A percentile compares a stretch with the other conserved stretches of the same genome.
These are phyloP conservation scores for Pseudomyrmex concolor DNA, from an alignment of 1,140 invertebrate species.

Conservation along the genomic window DNA sequence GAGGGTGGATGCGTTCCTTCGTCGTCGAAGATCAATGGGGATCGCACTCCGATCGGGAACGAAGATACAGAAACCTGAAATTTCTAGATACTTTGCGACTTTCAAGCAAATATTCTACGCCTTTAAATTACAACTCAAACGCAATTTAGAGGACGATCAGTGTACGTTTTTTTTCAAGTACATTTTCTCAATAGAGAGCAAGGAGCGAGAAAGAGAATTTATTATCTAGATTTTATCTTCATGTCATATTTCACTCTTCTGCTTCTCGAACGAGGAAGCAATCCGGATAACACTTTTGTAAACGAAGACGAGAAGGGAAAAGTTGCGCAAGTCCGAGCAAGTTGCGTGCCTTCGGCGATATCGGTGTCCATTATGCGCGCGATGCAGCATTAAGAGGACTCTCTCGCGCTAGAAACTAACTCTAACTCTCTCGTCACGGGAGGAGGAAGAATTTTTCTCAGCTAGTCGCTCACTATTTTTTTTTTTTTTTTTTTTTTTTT, in stretches of 20 bases:
- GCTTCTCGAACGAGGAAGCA: background rate
- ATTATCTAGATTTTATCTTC: background rate
- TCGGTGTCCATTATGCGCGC: conserved; percentile 23
- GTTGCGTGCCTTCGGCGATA: conserved; percentile 30
- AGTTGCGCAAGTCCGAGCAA: conserved; percentile 14
- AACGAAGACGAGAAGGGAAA: background rate
- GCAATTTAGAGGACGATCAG: background rate
- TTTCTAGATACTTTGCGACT: conserved; percentile 19
- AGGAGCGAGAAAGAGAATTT: too few species aligned
- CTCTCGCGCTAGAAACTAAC: conserved; percentile 17
- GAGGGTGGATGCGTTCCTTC: conserved; percentile 30
- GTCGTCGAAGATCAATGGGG: conserved; percentile 26
- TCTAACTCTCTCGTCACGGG: conserved; percentile 36
- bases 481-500: background rate
- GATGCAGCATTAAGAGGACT: conserved; percentile 30
- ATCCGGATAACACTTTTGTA: background rate
- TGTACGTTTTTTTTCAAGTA: background rate
- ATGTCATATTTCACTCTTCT: too few species aligned
- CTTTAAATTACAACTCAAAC: background rate
- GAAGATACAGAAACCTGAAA: conserved; percentile 13
- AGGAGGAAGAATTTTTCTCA: conserved; percentile 53
- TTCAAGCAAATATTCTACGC: background rate
- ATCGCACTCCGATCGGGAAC: conserved; percentile 35
- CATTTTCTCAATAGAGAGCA: too few species aligned
- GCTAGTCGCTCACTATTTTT: background rate